phyloP scores from a whole-genome alignment of 2,888 invertebrate genomes.

The Amphiduros pacificus region DNA sequence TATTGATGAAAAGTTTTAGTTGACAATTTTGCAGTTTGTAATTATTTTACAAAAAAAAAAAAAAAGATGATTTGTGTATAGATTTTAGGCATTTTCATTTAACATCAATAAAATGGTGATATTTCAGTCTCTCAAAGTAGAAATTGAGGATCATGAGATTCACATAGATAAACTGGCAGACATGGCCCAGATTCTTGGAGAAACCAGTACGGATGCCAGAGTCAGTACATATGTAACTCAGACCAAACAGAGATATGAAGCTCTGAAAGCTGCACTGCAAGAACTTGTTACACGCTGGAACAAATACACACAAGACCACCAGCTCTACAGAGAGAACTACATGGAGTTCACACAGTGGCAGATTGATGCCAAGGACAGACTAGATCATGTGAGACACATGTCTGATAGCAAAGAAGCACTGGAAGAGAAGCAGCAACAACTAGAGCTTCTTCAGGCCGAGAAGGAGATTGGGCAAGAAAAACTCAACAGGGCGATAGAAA shows the following conservation, averaged over 20 bases:
- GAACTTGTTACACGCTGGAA: conserved; percentile 90
- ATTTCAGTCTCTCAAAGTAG: conserved; percentile 66
- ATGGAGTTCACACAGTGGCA: conserved; percentile 93
- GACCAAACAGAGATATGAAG: conserved; percentile 88
- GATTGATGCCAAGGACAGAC: conserved; percentile 80
- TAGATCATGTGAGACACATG: conserved; percentile 63
- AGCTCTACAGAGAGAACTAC: conserved; percentile 87
- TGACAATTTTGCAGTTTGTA: too few species aligned
- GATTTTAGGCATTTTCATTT: too few species aligned
- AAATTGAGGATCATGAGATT: conserved; percentile 78
- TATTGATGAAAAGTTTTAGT: too few species aligned
- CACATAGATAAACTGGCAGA: conserved; percentile 88
- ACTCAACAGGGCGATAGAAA: conserved; percentile 76
- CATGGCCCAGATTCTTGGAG: conserved; percentile 80
- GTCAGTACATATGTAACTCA: conserved; percentile 79
- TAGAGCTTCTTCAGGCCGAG: conserved; percentile 65
- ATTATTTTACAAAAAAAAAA: too few species aligned
- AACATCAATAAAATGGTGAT: too few species aligned
- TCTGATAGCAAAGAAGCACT: conserved; percentile 42
- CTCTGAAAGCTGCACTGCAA: conserved; percentile 69
- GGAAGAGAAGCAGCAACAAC: conserved; percentile 5
- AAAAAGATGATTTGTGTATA: too few species aligned
- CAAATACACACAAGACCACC: conserved; percentile 82
- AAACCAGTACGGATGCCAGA: conserved; percentile 79
- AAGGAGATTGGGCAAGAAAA: conserved; percentile 76